Percentiles rank a stretch among this genome's conserved stretches.
Conservation (phyloP, 2,888 invertebrate genomes). For the Tolmerus cingulatus region DNA sequence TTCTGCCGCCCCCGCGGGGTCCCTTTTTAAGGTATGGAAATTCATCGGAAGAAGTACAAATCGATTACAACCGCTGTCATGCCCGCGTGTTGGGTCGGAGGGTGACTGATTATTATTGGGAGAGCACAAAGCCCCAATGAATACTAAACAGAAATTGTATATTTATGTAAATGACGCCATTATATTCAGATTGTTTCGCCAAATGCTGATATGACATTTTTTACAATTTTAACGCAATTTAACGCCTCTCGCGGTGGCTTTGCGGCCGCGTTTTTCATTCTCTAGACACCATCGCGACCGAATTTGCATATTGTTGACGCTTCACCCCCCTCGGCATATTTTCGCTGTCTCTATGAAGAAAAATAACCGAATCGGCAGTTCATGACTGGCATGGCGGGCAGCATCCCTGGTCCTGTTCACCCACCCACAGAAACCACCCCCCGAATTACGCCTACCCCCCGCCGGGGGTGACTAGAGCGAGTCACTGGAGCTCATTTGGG, state of each 20-base stretch:
- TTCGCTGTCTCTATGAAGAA: constrained; percentile 31
- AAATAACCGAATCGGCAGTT: constrained; percentile 39
- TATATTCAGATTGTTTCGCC: constrained; percentile 50
- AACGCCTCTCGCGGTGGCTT: constrained; percentile 45
- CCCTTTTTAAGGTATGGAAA: constrained; percentile 33
- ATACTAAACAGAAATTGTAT: constrained; percentile 50
- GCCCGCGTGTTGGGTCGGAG: neutral
- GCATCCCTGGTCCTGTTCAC: neutral
- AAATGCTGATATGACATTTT: constrained; percentile 50
- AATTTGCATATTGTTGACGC: constrained; percentile 48
- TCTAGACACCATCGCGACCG: neutral
- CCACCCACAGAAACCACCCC: neutral
- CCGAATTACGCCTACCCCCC: neutral
- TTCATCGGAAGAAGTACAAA: constrained; percentile 25
- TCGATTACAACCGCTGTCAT: constrained; percentile 41
- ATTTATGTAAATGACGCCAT: constrained; percentile 49
- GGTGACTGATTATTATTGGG: constrained; percentile 49
- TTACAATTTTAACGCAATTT: constrained; percentile 50
- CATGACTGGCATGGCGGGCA: constrained; percentile 18
- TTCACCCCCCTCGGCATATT: constrained; percentile 22
- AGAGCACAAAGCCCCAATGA: constrained; percentile 49
- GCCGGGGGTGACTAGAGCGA: neutral
- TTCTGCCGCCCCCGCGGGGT: neutral
- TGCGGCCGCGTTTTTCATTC: constrained; percentile 39
- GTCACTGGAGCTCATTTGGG: constrained; percentile 8